Evolutionary conservation across 2,888 invertebrate species (phyloP), one percentile per base, ranked within the genome.

Genomic region (Coenonympha glycerion): DNA sequence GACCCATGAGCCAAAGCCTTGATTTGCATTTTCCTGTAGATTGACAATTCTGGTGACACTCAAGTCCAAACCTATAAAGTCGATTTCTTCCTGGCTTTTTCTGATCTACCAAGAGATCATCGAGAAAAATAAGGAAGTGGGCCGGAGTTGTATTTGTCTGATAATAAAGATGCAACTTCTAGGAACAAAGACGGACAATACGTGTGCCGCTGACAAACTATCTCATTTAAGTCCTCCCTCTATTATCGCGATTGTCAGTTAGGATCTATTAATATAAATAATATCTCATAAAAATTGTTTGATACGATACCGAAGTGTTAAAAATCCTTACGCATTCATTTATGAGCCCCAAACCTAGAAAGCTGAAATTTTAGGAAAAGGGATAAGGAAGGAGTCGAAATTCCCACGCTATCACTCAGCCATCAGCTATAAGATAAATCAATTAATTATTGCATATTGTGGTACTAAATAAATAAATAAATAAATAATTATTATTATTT

Each of bases 1-100:
- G 68, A 41, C 67, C 75, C 73, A 79, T 76, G 73, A 77, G 58
- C 62, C 37, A 47, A 62, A 69, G 69, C 72, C 71, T 63, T 68
- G 70, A 24, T 3, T 24, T 69, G 56, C 51, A 53, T 68, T 73
- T 72, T 73, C 68, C 69, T 63, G 36, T 56, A 56, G 21, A 42
- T 40, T 21, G 16, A 3, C 26, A 22, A 15, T 31, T n/a, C n/a
- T n/a, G n/a, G n/a, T n/a, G n/a, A n/a, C n/a, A n/a, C 18, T 49
- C 34, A 18, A 49, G 6, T 24, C 11, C 36, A 45, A 15, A 37
- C n/a, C 46, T 16, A 26, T 42, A 34, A 13, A 34, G 11, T 15
- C 37, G 26, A 47, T 30, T 31, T 24, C 33, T 47, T 6, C 28
- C 28, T 37, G 46, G 26, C 19, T 19, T 30, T 36, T 19, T 28